Base-by-base conservation (phyloP, 2,113 vertebrate species). In the Bos indicus region DNA sequence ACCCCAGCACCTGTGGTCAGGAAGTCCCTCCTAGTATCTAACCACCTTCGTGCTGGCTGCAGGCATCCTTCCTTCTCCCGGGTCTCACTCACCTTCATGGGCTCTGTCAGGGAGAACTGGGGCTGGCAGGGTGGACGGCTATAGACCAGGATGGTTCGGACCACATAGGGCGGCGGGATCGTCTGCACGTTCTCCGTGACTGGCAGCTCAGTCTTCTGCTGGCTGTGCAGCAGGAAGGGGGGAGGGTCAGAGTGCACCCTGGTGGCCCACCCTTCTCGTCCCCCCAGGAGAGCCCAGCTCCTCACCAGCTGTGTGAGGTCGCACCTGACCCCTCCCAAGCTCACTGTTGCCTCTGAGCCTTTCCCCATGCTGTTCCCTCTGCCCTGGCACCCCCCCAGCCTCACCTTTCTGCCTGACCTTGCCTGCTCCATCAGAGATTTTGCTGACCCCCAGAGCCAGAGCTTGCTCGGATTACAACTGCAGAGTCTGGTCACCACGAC, bases 181-280 rank as follows among this genome's bases (percentile, higher is more conserved):
- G 99, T 99, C 98, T 99, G 99, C 28, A 99, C 97, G 0, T 99
- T 99, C 86, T 99, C 99, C 0, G 99, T 99, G 84, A 99, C 98
- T 0, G 99, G 99, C 91, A 99, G 98, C 97, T 99, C 99, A 0
- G 99, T 99, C 98, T 99, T 99, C 98, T 99, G 99, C 89, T 99
- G 99, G 98, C 99, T 99, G 89, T 0, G 0, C 12, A 33, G n/a
- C 0, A 12, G 5, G 52, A 23, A 8, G 43, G 28, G 15, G 9
- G 26, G 17, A 4, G 2, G 11, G 43, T 82, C 43, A 77, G 91
- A 48, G 19, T 15, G 21, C 9, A 6, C 7, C 51, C 26, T 17
- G 28, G n/a, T n/a, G 14, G 26, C 25, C 30, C 6, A 0, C 43
- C 25, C 23, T 17, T 46, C 36, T n/a, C 8, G 2, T n/a, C 4